Evolutionary conservation across 2,113 vertebrate species (phyloP).

Genomic region (Rattus rattus): DNA sequence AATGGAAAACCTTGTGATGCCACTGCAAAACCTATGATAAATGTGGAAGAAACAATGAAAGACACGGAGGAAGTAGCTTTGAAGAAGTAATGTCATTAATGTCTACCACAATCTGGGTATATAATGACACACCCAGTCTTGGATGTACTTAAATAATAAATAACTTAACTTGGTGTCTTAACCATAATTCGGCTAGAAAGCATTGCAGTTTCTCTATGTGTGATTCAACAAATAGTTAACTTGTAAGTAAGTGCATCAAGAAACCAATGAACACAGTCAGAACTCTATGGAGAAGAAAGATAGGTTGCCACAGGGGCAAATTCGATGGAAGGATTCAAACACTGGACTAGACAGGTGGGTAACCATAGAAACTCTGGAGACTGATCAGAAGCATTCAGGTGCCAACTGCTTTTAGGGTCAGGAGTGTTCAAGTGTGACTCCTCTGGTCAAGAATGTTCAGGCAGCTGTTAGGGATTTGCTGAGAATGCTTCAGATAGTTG

Average conservation of each 20-base stretch:
- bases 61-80: not conserved
- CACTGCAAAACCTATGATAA: not conserved
- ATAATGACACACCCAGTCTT: not conserved
- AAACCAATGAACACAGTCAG: not conserved
- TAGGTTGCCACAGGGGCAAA: not conserved
- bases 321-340: not conserved
- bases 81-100: not conserved
- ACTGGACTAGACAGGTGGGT: not conserved
- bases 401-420: not conserved
- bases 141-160: slow-evolving; percentile 25
- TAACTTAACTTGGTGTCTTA: slow-evolving; percentile 37
- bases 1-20: slow-evolving; percentile 53
- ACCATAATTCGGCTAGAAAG: not conserved
- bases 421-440: not conserved
- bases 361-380: not conserved
- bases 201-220: not conserved
- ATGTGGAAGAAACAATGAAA: not conserved
- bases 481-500: not conserved
- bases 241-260: not conserved
- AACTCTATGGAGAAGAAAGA: not conserved
- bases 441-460: not conserved
- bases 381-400: not conserved
- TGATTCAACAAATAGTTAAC: not conserved
- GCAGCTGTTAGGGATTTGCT: not conserved
- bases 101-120: not conserved